Evolutionary conservation across 2,113 vertebrate genomes (phyloP), one percentile per base, ranked within the genome.

Genomic region (Syngnathoides biaculeatus): DNA sequence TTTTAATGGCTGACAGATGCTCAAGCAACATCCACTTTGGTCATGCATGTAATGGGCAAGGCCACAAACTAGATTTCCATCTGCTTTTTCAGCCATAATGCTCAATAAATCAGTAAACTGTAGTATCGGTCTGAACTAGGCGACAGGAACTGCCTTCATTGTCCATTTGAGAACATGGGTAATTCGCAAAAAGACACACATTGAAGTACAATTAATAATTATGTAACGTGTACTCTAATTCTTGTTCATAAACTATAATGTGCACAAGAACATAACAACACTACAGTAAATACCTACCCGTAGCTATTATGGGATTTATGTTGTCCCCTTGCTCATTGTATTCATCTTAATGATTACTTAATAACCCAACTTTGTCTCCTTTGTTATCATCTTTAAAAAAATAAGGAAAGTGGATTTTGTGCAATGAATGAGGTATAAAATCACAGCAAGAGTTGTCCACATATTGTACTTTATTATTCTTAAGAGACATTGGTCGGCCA

Each of bases 401-500:
- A 7, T 8, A 26, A 35, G 17, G 47, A 38, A 27, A 35, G 45
- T 11, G 35, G 63, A 35, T 22, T 35, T 64, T 30, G 62, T 19
- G 10, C 22, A 19, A 38, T 52, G 27, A 38, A 47, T 38, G 45
- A 22, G 30, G 19, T 50, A 17, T 35, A 30, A 35, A 65, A 38
- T 50, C 63, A 50, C 45, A 4, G 17, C 26, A 13, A 45, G 43
- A 8, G 20, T 11, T 47, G 22, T 30, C 42, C 62, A 48, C 22
- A 26, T 65, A 56, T 59, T 71, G 15, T n/a, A 45, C 10, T 53
- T 61, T 55, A 20, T 11, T 67, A 35, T 53, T 64, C 26, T 67
- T 40, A 27, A 67, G 60, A 71, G 39, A 61, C 63, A 39, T 57
- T 22, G 65, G 61, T 14, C 53, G 48, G 52, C 8, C 39, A 40